Percentiles rank a stretch among this genome's conserved stretches.
Evolutionary conservation across 37 sponge, comb jelly and placozoan genomes (phyloP).

Genomic region (Mnemiopsis leidyi): DNA sequence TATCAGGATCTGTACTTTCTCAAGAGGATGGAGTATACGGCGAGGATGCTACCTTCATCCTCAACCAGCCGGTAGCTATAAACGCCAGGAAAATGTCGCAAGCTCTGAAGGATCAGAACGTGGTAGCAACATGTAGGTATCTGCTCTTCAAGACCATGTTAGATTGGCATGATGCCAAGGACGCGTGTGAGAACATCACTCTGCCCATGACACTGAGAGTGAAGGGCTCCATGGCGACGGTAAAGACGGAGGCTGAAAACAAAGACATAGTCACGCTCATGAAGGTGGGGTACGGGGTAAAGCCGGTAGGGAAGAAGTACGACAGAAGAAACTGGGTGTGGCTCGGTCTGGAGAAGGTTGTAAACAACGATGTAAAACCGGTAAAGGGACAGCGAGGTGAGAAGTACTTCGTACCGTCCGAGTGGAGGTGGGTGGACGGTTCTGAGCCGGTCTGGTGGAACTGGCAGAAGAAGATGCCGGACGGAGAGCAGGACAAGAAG

Average conservation of each 20-base stretch:
- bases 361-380: neutral
- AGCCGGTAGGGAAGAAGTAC: neutral
- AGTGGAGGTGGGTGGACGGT: neutral
- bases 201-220: neutral
- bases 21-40: neutral
- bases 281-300: neutral
- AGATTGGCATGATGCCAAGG: neutral
- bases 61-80: neutral
- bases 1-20: neutral
- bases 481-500: neutral
- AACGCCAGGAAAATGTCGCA: neutral
- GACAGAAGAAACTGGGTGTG: neutral
- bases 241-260: neutral
- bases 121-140: neutral
- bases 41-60: neutral
- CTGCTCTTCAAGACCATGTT: neutral
- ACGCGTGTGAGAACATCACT: neutral
- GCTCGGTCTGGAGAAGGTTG: neutral
- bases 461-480: neutral
- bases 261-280: neutral
- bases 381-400: neutral
- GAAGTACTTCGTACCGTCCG: neutral
- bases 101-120: neutral
- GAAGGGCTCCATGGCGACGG: neutral
- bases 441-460: neutral